Conservation (phyloP, 2,113 vertebrate species). For the Nettapus auritus region DNA sequence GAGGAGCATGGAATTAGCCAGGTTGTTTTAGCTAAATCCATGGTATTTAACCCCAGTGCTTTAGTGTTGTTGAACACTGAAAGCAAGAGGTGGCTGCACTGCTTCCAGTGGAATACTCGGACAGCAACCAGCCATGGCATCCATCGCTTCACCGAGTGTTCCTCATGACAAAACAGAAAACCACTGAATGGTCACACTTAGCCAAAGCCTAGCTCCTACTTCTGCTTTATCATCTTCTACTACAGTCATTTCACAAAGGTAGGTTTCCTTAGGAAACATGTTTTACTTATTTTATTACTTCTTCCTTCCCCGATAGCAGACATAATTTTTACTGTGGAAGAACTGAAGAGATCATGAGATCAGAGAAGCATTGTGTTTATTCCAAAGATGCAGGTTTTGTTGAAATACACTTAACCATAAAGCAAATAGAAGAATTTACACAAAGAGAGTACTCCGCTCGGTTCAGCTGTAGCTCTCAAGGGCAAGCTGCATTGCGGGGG, state of each 20-base stretch:
- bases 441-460: neutral
- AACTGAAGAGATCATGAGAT: neutral
- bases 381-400: neutral
- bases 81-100: neutral
- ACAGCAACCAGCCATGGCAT: neutral
- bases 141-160: neutral
- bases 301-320: neutral
- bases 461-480: neutral
- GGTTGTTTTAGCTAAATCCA: neutral
- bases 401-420: neutral
- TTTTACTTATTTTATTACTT: neutral
- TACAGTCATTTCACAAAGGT: neutral
- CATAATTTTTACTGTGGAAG: neutral
- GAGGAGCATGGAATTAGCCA: neutral
- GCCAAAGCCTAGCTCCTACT: neutral
- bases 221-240: neutral
- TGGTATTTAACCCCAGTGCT: neutral
- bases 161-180: neutral
- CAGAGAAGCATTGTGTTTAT: neutral
- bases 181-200: neutral
- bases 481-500: neutral
- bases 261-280: neutral
- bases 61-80: neutral
- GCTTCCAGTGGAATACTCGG: accelerated
- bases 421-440: constrained; percentile 5